A percentile compares a stretch with the other conserved stretches of the same genome.
Conservation (phyloP, 2,113 vertebrate species). For the Dunckerocampus dactyliophorus region DNA sequence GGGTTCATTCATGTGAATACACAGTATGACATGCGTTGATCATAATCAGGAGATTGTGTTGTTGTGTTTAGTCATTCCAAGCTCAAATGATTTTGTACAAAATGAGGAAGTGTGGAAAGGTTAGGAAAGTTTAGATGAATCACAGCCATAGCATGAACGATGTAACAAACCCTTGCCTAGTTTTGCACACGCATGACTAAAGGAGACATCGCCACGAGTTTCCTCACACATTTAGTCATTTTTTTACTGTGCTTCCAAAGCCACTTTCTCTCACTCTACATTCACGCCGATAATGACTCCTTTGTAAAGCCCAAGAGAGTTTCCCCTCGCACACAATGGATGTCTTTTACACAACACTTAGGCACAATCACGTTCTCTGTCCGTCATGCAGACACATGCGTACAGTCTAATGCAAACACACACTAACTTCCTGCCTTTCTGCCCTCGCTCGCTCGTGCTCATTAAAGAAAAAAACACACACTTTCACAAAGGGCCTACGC, state of each 20-base stretch:
- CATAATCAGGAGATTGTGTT: not conserved
- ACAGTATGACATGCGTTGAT: too few relatives aligned
- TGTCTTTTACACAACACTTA: constrained; percentile 47
- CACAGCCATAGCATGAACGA: constrained; percentile 17
- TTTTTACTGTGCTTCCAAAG: constrained; percentile 4
- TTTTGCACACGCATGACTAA: not conserved
- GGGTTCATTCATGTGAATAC: too few relatives aligned
- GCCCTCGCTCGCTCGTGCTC: constrained; percentile 1
- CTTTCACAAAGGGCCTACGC: constrained; percentile 46
- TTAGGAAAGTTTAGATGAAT: constrained; percentile 22
- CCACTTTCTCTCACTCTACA: constrained; percentile 15
- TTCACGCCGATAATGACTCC: constrained; percentile 49
- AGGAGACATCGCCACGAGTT: not conserved
- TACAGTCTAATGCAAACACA: constrained; percentile 34
- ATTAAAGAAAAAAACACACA: constrained; percentile 17
- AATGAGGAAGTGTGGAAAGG: constrained; percentile 9
- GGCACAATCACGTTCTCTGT: constrained; percentile 43
- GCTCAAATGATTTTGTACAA: not conserved
- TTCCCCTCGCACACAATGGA: constrained; percentile 60
- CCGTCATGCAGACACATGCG: constrained; percentile 25
- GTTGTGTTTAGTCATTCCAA: not conserved
- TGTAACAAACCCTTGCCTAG: constrained; percentile 30
- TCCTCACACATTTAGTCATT: not conserved
- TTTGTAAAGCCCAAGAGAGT: constrained; percentile 50
- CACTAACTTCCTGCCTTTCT: constrained; percentile 21